Percentiles rank a stretch among this genome's conserved stretches.
phyloP scores from a whole-genome alignment of 2,113 vertebrate species.

The Rhinogobius similis region DNA sequence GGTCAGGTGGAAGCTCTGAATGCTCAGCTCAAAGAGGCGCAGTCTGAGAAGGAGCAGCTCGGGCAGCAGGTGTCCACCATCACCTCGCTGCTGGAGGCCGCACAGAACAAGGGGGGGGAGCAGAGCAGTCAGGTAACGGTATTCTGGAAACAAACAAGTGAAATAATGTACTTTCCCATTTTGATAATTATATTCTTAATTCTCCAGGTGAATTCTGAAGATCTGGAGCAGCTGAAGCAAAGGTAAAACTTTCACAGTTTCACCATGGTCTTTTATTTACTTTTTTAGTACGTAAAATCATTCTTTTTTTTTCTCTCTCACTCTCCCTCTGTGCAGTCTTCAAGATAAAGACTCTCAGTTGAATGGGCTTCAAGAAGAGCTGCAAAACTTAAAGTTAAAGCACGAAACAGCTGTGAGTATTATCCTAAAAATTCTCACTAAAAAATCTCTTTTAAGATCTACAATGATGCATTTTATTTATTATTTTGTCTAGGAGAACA shows the following conservation, averaged over 20 bases:
- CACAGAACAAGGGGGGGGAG: conserved; percentile 74
- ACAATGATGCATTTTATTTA: conserved; percentile 21
- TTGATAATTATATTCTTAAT: too few species aligned
- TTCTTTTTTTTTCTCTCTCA: too few species aligned
- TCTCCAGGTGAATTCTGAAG: conserved; percentile 59
- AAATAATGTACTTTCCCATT: not conserved
- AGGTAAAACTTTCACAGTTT: conserved; percentile 71
- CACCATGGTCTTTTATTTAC: not conserved
- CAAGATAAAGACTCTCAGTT: conserved; percentile 64
- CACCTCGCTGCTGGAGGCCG: conserved; percentile 85
- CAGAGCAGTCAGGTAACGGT: conserved; percentile 73
- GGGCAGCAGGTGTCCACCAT: conserved; percentile 82
- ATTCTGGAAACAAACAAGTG: not conserved
- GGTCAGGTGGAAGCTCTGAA: conserved; percentile 79
- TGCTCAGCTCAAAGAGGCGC: conserved; percentile 77
- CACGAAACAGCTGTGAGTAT: conserved; percentile 58
- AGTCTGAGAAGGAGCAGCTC: conserved; percentile 80
- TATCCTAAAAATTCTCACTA: not conserved
- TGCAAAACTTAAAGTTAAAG: conserved; percentile 62
- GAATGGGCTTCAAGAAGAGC: conserved; percentile 55
- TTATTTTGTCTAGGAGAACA: conserved; percentile 51
- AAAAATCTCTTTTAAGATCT: not conserved
- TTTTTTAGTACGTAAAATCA: not conserved
- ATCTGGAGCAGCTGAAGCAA: conserved; percentile 77
- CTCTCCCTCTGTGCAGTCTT: conserved; percentile 54